Percentiles rank a stretch among this genome's conserved stretches.
phyloP scores from a whole-genome alignment of 2,797 vertebrate species.

The Myotis myotis region DNA sequence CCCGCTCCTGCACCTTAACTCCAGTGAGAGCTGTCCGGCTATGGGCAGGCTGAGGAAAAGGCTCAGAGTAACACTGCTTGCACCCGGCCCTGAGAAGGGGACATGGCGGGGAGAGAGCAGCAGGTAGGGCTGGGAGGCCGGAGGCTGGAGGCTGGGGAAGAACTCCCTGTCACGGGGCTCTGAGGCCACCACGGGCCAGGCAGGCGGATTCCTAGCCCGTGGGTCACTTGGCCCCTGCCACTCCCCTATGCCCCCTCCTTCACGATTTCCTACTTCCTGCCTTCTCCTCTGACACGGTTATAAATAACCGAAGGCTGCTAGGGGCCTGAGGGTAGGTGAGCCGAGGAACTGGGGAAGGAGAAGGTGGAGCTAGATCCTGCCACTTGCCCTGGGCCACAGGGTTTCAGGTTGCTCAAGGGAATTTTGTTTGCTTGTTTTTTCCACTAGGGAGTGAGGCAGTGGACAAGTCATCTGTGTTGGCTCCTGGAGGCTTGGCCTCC shows the following conservation, averaged over 20 bases:
- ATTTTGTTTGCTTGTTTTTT: constrained; percentile 63
- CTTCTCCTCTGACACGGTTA: constrained; percentile 77
- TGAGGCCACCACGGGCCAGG: constrained; percentile 12
- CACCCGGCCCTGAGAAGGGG: constrained; percentile 63
- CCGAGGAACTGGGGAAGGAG: background rate
- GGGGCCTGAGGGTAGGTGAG: constrained; percentile 49
- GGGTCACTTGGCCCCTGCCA: constrained; percentile 63
- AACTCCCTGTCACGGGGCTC: constrained; percentile 45
- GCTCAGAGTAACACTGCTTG: constrained; percentile 60
- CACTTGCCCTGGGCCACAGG: background rate
- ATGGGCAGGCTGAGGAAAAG: constrained; percentile 60
- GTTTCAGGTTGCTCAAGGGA: constrained; percentile 51
- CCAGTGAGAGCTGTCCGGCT: constrained; percentile 27
- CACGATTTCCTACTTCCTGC: constrained; percentile 82
- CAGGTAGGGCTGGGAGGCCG: constrained; percentile 59
- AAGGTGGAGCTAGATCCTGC: background rate
- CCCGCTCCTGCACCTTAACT: background rate
- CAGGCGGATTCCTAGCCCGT: constrained; percentile 60
- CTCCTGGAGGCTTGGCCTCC: background rate
- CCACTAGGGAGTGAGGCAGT: background rate
- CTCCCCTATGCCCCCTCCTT: constrained; percentile 55
- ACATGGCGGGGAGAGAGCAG: constrained; percentile 51
- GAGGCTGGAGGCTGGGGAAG: constrained; percentile 55
- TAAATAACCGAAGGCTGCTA: constrained; percentile 79
- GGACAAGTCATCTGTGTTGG: background rate